Conservation (phyloP, 2,113 vertebrate genomes). For the Semicossyphus pulcher region DNA sequence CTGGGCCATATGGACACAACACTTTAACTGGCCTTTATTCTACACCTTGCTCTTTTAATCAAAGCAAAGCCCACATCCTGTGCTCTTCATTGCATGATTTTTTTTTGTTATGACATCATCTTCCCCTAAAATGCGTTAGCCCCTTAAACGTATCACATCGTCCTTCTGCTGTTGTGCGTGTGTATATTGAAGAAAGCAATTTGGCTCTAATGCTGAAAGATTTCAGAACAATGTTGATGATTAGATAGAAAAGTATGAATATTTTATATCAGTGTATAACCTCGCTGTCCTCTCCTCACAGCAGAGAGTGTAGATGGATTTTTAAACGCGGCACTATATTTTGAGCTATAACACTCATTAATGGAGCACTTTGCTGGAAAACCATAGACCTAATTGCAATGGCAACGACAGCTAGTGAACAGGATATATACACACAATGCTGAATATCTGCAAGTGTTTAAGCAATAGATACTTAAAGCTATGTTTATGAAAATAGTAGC, state of each 20-base stretch:
- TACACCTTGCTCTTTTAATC: conserved; percentile 87
- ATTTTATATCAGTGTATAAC: conserved; percentile 59
- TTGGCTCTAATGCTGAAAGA: conserved; percentile 55
- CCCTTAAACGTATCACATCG: conserved; percentile 43
- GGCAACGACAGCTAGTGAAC: conserved; percentile 42
- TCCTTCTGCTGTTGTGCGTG: conserved; percentile 48
- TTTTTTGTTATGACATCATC: conserved; percentile 65
- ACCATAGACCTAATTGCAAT: conserved; percentile 39
- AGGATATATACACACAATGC: conserved; percentile 47
- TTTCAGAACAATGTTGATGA: conserved; percentile 46
- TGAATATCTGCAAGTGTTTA: conserved; percentile 48
- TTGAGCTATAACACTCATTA: conserved; percentile 69
- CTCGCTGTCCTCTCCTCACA: conserved; percentile 40
- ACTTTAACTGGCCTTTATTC: conserved; percentile 85
- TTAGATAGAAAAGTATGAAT: conserved; percentile 64
- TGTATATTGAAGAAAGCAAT: conserved; percentile 45
- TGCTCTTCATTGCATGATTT: conserved; percentile 68
- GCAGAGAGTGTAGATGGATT: conserved; percentile 57
- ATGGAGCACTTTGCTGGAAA: conserved; percentile 43
- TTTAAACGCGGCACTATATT: conserved; percentile 43
- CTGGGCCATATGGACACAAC: conserved; percentile 95
- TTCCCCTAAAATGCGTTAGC: conserved; percentile 62
- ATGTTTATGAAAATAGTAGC: conserved; percentile 44
- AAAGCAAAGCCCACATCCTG: conserved; percentile 83
- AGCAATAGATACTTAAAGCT: conserved; percentile 38